A percentile compares a stretch with the other conserved stretches of the same genome.
phyloP scores from a whole-genome alignment of 2,113 vertebrate genomes.

The Petrocephalus zakoni region DNA sequence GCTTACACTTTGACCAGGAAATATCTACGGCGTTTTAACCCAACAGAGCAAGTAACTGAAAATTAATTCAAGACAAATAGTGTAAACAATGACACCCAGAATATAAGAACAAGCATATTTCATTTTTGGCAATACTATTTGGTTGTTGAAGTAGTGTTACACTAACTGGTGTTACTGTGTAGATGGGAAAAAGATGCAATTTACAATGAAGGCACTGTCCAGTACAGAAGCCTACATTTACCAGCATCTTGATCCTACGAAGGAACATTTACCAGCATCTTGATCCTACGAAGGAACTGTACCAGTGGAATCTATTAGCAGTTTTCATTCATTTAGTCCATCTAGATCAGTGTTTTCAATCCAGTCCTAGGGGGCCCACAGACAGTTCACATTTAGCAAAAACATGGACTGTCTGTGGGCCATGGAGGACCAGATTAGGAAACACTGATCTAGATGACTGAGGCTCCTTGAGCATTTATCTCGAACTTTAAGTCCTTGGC shows the following conservation, averaged over 20 bases:
- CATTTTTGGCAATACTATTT: background rate
- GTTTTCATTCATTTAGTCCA: background rate
- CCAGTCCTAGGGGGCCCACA: background rate
- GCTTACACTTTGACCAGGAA: background rate
- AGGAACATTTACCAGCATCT: background rate
- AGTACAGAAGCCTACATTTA: background rate
- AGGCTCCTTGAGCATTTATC: background rate
- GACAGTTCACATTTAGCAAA: background rate
- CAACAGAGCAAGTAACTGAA: background rate
- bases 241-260: background rate
- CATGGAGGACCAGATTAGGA: background rate
- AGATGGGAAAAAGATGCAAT: background rate
- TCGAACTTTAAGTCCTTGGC: background rate
- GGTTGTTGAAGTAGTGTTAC: background rate
- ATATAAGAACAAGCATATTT: background rate
- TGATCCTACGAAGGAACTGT: background rate
- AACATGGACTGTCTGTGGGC: background rate
- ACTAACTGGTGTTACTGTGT: background rate
- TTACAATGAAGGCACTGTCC: background rate
- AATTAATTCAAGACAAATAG: background rate
- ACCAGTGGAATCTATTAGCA: background rate
- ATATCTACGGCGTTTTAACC: background rate
- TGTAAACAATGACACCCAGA: background rate
- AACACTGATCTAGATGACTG: background rate
- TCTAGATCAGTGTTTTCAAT: background rate